Base-by-base conservation (phyloP, 2,888 invertebrate species). In the Drosophila robusta region DNA sequence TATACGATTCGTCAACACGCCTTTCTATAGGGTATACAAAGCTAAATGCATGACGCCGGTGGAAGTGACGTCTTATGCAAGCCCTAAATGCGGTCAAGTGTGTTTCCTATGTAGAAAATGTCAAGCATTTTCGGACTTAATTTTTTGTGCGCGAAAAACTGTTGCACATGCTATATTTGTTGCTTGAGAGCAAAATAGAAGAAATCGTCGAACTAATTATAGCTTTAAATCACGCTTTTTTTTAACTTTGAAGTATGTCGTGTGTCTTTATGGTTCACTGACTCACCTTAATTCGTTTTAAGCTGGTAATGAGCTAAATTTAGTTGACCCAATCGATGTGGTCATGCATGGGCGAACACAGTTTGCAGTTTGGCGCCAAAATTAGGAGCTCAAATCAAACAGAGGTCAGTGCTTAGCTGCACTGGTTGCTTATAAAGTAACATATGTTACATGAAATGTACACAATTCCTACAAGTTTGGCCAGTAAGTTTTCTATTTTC, bases 231-330 rank as follows among this genome's bases (percentile, higher is more conserved):
- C 18, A 14, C 2, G 6, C 22, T 22, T 42, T 24, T 34, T 41
- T 9, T 18, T 8, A 42, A 9, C 24, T 9, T 9, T 29, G 14
- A 50, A 56, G 52, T 34, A 29, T 47, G 38, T 49, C 39, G 45
- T 45, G 52, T 54, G 45, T 12, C 58, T 68, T 69, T 55, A 29
- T 69, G 77, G 79, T 55, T 73, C 82, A 78, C 46, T 82, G 68
- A 57, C 24, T 80, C 54, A 54, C 47, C 57, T 64, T 68, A 74
- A 84, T 84, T 70, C 45, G 47, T 52, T 74, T 64, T 24, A 50
- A 65, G 64, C 72, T 69, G 58, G 63, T 75, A 77, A 75, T 55
- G 58, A 69, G 64, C 73, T 69, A 66, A 84, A 80, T 73, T 80
- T 84, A 84, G 52, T 39, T 64, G 18, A 46, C n/a, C 14, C 62